Evolutionary conservation across 2,113 vertebrate species (phyloP).

Genomic region (Forbesichthys agassizii): DNA sequence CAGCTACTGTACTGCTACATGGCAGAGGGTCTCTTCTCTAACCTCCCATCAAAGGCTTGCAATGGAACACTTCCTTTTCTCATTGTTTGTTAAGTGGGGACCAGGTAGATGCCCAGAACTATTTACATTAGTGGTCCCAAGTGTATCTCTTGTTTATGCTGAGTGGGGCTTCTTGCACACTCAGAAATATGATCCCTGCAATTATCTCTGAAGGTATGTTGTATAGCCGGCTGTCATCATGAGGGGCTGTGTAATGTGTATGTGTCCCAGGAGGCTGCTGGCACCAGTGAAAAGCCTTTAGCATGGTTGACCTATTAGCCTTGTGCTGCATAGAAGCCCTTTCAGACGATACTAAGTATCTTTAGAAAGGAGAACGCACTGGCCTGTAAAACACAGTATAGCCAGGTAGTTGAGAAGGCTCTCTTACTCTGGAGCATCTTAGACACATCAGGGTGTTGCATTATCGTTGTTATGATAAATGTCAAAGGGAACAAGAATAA

Average conservation of each 20-base stretch:
- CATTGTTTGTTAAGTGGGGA: conserved; percentile 14
- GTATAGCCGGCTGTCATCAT: conserved; percentile 47
- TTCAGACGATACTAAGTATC: conserved; percentile 32
- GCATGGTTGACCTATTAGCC: conserved; percentile 47
- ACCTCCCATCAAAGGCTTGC: not conserved
- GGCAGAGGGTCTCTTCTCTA: not conserved
- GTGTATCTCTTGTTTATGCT: conserved; percentile 31
- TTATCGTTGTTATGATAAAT: not conserved
- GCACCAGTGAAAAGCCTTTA: conserved; percentile 38
- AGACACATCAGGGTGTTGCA: not conserved
- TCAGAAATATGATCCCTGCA: conserved; percentile 52
- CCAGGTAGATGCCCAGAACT: conserved; percentile 16
- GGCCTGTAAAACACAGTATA: conserved; percentile 9
- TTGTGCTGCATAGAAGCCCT: conserved; percentile 4
- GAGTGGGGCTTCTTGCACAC: conserved; percentile 7
- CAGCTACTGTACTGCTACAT: too few species aligned
- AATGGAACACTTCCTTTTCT: not conserved
- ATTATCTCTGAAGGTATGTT: conserved; percentile 50
- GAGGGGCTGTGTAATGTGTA: conserved; percentile 30
- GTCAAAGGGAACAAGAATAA: too few species aligned
- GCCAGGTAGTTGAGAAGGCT: conserved; percentile 13
- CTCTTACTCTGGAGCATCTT: not conserved
- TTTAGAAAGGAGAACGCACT: conserved; percentile 20
- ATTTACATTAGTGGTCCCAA: conserved; percentile 38
- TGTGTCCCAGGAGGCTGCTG: conserved; percentile 26